phyloP scores from a whole-genome alignment of 1,140 invertebrate species.

The Homalodisca vitripennis region DNA sequence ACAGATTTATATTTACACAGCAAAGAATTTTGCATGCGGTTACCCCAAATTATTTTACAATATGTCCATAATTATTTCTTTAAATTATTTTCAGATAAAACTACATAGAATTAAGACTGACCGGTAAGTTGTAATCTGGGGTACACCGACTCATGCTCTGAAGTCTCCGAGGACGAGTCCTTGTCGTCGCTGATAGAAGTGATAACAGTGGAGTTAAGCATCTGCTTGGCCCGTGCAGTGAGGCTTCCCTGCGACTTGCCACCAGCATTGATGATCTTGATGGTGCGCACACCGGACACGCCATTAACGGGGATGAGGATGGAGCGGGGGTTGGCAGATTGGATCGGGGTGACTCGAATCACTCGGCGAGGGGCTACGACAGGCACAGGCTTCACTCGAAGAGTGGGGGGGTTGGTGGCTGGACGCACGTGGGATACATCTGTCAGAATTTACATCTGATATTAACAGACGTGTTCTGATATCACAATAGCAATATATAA shows the following conservation, averaged over 20 bases:
- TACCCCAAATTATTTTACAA: too few species aligned
- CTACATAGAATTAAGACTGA: conserved; percentile 25
- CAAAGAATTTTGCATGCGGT: too few species aligned
- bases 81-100: too few species aligned
- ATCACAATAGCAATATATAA: neutral
- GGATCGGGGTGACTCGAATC: conserved; percentile 37
- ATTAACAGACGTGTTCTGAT: neutral
- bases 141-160: conserved; percentile 37
- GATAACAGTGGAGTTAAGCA: conserved; percentile 34
- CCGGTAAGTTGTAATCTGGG: conserved; percentile 40
- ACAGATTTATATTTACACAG: too few species aligned
- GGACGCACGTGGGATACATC: conserved; percentile 13
- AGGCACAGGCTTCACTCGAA: conserved; percentile 33
- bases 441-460: conserved; percentile 1
- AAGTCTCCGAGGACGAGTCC: conserved; percentile 35
- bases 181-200: conserved; percentile 36
- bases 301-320: conserved; percentile 60
- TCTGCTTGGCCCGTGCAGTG: conserved; percentile 32
- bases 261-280: conserved; percentile 69
- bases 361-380: conserved; percentile 31
- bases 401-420: conserved; percentile 25
- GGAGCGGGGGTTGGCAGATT: conserved; percentile 55
- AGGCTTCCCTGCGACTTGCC: conserved; percentile 49
- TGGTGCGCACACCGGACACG: conserved; percentile 57
- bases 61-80: too few species aligned